phyloP scores from a whole-genome alignment of 2,797 vertebrate species.

The Buphagus erythrorhynchus region DNA sequence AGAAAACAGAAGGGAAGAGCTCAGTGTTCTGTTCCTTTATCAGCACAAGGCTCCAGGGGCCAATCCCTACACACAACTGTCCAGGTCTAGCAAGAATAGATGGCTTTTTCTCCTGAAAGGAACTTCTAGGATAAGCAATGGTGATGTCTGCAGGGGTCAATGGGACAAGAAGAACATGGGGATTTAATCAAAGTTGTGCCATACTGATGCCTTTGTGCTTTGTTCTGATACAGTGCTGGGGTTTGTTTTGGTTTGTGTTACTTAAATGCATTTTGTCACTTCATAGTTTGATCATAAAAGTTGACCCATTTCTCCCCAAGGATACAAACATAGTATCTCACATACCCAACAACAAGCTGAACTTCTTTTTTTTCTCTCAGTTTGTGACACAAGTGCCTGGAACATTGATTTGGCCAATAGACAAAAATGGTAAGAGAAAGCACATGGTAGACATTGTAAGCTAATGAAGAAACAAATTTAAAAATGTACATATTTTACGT shows the following conservation, averaged over 20 bases:
- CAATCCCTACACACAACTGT: accelerated
- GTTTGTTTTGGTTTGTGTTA: neutral
- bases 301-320: neutral
- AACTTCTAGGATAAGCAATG: neutral
- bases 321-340: neutral
- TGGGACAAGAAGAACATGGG: neutral
- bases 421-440: neutral
- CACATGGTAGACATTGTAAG: neutral
- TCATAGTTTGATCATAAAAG: neutral
- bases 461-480: neutral
- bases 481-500: neutral
- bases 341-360: neutral
- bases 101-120: neutral
- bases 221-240: neutral
- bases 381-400: neutral
- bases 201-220: neutral
- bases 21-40: neutral
- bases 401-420: neutral
- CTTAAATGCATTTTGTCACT: neutral
- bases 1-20: neutral
- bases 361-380: neutral
- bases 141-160: neutral
- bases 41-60: neutral
- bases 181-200: neutral
- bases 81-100: neutral